Percentiles rank a stretch among this genome's conserved stretches.
These are phyloP conservation scores for Lepisosteus osseus DNA, from an alignment of 2,113 vertebrate species.

Conservation along the genomic window DNA sequence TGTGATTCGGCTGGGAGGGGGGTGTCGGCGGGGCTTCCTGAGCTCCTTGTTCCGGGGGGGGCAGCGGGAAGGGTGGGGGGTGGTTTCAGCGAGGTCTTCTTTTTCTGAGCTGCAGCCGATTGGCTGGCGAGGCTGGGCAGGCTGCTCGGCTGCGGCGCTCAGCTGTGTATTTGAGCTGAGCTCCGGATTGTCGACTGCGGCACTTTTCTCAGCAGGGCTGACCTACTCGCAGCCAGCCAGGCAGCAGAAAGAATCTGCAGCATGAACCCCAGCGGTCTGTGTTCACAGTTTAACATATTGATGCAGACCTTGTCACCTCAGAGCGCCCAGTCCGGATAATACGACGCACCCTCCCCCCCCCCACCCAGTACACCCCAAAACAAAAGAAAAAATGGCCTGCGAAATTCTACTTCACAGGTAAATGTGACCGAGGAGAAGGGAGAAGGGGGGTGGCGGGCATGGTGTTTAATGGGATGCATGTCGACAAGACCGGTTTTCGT, in stretches of 20 bases:
- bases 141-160: slow-evolving; percentile 58
- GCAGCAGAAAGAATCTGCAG: slow-evolving; percentile 47
- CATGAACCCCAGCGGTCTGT: slow-evolving; percentile 59
- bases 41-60: background rate
- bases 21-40: too few species aligned
- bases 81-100: background rate
- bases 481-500: too few species aligned
- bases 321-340: slow-evolving; percentile 72
- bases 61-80: background rate
- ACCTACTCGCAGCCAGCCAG: slow-evolving; percentile 40
- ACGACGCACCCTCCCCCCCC: background rate
- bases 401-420: slow-evolving; percentile 86
- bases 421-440: slow-evolving; percentile 22
- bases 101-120: slow-evolving; percentile 22
- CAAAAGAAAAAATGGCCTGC: slow-evolving; percentile 73
- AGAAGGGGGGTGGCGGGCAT: background rate
- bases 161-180: slow-evolving; percentile 58
- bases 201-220: slow-evolving; percentile 60
- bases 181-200: slow-evolving; percentile 76
- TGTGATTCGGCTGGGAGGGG: slow-evolving; percentile 20
- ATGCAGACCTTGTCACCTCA: slow-evolving; percentile 59
- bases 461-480: too few species aligned
- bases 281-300: slow-evolving; percentile 50
- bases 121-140: slow-evolving; percentile 33
- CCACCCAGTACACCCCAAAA: slow-evolving; percentile 27